phyloP scores from a whole-genome alignment of 1,140 invertebrate species.

The Trachymyrmex cornetzi region DNA sequence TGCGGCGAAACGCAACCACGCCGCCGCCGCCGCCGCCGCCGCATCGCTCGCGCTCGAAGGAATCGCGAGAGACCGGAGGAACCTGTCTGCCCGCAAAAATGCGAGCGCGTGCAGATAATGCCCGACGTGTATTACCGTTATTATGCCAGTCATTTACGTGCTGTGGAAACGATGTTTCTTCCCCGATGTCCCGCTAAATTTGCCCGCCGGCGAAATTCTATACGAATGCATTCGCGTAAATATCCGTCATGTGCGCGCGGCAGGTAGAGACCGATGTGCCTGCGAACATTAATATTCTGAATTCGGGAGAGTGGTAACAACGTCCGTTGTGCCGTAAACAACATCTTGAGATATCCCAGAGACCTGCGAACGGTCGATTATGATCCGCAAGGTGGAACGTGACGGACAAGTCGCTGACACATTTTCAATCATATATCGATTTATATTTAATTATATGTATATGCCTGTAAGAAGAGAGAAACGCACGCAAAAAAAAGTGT shows the following conservation, averaged over 20 bases:
- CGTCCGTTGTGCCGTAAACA: conserved; percentile 1
- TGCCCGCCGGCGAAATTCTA: conserved; percentile 77
- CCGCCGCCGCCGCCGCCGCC: conserved; percentile 26
- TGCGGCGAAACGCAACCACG: conserved; percentile 43
- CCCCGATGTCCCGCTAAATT: conserved; percentile 79
- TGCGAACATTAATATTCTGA: conserved; percentile 24
- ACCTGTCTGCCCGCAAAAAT: conserved; percentile 78
- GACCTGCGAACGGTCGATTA: not conserved
- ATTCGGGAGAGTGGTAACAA: conserved; percentile 42
- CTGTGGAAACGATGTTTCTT: conserved; percentile 73
- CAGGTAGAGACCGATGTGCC: not conserved
- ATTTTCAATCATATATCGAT: not conserved
- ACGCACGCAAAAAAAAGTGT: not conserved
- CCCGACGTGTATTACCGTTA: conserved; percentile 82
- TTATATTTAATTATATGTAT: not conserved
- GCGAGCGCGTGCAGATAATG: conserved; percentile 84
- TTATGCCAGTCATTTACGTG: conserved; percentile 82
- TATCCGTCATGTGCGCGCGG: conserved; percentile 53
- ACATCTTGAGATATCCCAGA: not conserved
- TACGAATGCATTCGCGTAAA: conserved; percentile 78
- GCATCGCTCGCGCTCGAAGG: not conserved
- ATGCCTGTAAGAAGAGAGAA: not conserved
- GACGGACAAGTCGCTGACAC: conserved; percentile 28
- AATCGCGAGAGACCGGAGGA: conserved; percentile 63
- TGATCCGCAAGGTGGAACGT: not conserved